Conservation (phyloP, 2,113 vertebrate genomes). For the Stigmatopora argus region DNA sequence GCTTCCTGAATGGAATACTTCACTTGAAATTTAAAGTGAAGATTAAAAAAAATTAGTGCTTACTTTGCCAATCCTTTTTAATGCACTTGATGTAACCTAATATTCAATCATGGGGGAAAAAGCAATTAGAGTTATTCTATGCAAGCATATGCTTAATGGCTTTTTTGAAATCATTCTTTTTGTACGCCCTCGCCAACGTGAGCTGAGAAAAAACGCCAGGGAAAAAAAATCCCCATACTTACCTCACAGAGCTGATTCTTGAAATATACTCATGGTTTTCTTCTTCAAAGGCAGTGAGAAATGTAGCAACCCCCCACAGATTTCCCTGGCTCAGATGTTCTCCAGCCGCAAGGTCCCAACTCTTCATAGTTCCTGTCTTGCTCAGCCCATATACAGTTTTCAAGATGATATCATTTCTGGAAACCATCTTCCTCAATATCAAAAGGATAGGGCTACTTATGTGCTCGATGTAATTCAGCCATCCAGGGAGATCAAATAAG, state of each 20-base stretch:
- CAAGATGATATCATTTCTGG: conserved; percentile 21
- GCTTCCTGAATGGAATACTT: neutral
- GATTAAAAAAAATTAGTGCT: neutral
- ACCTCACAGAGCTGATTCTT: conserved; percentile 7
- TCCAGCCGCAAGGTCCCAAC: conserved; percentile 15
- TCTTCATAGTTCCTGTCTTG: conserved; percentile 21
- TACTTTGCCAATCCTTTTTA: conserved; percentile 33
- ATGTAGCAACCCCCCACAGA: conserved; percentile 20
- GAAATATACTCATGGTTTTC: conserved; percentile 19
- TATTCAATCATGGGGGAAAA: conserved; percentile 14
- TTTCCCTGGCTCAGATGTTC: conserved; percentile 13
- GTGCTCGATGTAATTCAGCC: conserved; percentile 6
- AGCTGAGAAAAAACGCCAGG: neutral
- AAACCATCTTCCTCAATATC: conserved; percentile 13
- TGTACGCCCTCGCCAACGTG: neutral
- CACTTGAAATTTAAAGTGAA: conserved; percentile 2
- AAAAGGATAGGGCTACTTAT: conserved; percentile 6
- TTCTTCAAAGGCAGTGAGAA: conserved; percentile 8
- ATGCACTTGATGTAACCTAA: conserved; percentile 11
- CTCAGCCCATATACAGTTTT: conserved; percentile 17
- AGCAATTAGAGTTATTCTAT: conserved; percentile 27
- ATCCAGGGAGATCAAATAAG: neutral
- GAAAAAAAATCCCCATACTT: conserved; percentile 5
- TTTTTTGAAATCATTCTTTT: neutral
- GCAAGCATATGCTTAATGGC: conserved; percentile 14